Conservation (phyloP, 2,888 invertebrate species). For the Netelia melanura region DNA sequence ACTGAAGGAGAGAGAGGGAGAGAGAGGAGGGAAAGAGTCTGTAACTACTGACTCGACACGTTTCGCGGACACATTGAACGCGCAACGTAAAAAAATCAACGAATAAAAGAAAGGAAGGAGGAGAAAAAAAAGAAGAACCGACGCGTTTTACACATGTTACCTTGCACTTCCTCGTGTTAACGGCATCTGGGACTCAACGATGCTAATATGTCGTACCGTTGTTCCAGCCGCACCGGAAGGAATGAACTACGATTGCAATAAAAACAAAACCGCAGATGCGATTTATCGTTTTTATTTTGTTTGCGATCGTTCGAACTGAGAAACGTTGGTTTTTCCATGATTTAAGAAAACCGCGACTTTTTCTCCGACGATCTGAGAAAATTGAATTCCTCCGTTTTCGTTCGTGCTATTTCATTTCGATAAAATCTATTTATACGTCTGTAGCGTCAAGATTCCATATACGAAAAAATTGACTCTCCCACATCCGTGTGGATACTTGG, state of each 20-base stretch:
- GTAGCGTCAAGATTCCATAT: background rate
- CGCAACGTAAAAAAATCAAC: slow-evolving; percentile 60
- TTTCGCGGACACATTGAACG: slow-evolving; percentile 73
- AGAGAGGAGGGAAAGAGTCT: slow-evolving; percentile 69
- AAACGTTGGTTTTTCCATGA: too few relatives aligned
- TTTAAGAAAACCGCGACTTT: too few relatives aligned
- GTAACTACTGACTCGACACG: slow-evolving; percentile 80
- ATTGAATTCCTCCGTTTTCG: background rate
- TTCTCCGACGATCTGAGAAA: too few relatives aligned
- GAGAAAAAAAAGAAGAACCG: slow-evolving; percentile 56
- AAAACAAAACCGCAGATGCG: background rate
- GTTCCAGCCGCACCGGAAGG: slow-evolving; percentile 45
- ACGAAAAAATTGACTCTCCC: slow-evolving; percentile 40
- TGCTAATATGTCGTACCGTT: slow-evolving; percentile 20
- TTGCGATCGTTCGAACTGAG: too few relatives aligned
- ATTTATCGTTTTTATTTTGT: background rate
- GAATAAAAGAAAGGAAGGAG: slow-evolving; percentile 12
- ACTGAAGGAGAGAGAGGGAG: slow-evolving; percentile 68
- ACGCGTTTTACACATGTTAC: slow-evolving; percentile 70
- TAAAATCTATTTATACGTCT: slow-evolving; percentile 29
- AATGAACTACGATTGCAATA: slow-evolving; percentile 6
- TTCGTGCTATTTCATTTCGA: slow-evolving; percentile 12
- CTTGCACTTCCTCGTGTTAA: slow-evolving; percentile 77
- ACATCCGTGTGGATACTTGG: slow-evolving; percentile 60
- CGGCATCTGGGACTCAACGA: slow-evolving; percentile 63